phyloP scores from a whole-genome alignment of 37 sponge, comb jelly and placozoan species.

The Mnemiopsis leidyi region DNA sequence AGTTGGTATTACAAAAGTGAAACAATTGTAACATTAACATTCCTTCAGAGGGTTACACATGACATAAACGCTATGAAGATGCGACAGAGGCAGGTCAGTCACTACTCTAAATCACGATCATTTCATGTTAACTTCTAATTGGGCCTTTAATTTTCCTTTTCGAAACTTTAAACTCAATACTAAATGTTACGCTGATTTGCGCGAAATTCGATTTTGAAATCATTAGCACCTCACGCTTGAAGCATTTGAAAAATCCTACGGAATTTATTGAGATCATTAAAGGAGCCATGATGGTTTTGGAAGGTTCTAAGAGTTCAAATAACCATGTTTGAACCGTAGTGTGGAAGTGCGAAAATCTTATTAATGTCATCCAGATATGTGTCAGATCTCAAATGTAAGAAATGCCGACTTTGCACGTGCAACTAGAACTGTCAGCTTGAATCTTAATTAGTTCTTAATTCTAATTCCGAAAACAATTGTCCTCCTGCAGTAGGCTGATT shows the following conservation, averaged over 20 bases:
- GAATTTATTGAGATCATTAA: neutral
- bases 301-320: neutral
- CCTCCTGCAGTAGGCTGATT: neutral
- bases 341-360: neutral
- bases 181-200: neutral
- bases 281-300: neutral
- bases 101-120: neutral
- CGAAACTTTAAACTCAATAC: neutral
- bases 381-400: too few relatives aligned
- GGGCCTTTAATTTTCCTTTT: neutral
- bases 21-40: neutral
- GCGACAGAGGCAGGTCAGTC: neutral
- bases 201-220: neutral
- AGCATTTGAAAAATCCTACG: neutral
- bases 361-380: neutral
- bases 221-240: neutral
- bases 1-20: too few relatives aligned
- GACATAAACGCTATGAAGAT: slow-evolving; percentile 29
- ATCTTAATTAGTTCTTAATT: neutral
- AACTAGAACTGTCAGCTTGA: neutral
- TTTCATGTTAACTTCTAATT: neutral
- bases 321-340: neutral
- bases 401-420: neutral
- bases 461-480: neutral
- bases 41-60: neutral